Conservation (phyloP, 2,113 vertebrate genomes). For the Psammodynastes pulverulentus region DNA sequence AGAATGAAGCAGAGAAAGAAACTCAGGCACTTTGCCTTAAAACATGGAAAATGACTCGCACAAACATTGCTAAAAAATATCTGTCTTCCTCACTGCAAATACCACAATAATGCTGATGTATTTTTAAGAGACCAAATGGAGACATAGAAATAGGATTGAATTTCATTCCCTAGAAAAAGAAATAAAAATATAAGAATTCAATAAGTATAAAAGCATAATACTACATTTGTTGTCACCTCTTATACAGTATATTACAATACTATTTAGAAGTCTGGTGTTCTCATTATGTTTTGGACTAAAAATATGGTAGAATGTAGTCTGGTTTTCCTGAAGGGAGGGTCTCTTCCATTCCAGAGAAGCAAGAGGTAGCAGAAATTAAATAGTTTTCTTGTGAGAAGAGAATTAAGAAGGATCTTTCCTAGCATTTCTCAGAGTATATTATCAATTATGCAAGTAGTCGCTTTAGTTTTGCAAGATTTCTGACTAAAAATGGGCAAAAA, state of each 20-base stretch:
- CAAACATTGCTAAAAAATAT: not conserved
- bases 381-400: not conserved
- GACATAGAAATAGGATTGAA: not conserved
- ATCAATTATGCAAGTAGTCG: not conserved
- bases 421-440: not conserved
- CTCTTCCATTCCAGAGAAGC: not conserved
- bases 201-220: not conserved
- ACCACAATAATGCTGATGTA: not conserved
- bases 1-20: not conserved
- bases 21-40: not conserved
- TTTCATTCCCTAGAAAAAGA: not conserved
- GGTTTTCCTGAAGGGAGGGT: not conserved
- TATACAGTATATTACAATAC: not conserved
- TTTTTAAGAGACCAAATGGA: not conserved
- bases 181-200: not conserved
- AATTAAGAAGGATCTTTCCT: not conserved
- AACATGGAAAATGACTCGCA: not conserved
- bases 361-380: not conserved
- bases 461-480: not conserved
- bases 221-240: not conserved
- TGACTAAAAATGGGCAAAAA: not conserved
- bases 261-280: not conserved
- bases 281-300: not conserved
- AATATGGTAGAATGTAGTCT: not conserved
- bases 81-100: not conserved